Evolutionary conservation across 2,797 vertebrate species (phyloP).

Genomic region (Danionella dracula): DNA sequence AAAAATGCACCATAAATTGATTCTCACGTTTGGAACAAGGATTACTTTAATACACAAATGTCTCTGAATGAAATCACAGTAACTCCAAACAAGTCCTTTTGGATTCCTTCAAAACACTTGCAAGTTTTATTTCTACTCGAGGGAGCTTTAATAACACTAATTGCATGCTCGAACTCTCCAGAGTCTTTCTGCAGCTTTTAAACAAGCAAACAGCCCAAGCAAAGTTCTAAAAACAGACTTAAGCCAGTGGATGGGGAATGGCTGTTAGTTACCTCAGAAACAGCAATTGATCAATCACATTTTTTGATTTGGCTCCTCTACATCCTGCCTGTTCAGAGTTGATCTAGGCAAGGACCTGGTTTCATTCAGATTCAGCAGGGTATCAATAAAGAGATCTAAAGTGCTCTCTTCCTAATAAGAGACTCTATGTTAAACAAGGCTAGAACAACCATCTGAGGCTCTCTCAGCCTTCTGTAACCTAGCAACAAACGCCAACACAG

Average conservation of each 20-base stretch:
- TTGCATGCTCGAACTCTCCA: background rate
- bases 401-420: conserved; percentile 51
- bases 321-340: background rate
- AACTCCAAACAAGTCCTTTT: background rate
- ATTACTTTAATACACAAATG: background rate
- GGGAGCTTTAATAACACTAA: conserved; percentile 11
- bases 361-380: conserved; percentile 10
- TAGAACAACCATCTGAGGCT: conserved; percentile 56
- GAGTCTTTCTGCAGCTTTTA: conserved; percentile 13
- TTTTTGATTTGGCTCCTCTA: background rate
- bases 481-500: conserved; percentile 63
- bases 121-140: background rate
- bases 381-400: conserved; percentile 37
- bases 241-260: conserved; percentile 1
- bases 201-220: conserved; percentile 13
- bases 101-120: background rate
- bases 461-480: conserved; percentile 62
- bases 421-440: conserved; percentile 41
- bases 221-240: conserved; percentile 2
- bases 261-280: background rate
- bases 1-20: too few relatives aligned
- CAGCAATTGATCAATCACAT: background rate
- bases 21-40: too few relatives aligned
- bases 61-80: background rate
- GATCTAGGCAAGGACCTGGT: background rate